These are phyloP conservation scores for Scaptomyza parva DNA, from an alignment of 2,888 invertebrate species.

Conservation along the genomic window DNA sequence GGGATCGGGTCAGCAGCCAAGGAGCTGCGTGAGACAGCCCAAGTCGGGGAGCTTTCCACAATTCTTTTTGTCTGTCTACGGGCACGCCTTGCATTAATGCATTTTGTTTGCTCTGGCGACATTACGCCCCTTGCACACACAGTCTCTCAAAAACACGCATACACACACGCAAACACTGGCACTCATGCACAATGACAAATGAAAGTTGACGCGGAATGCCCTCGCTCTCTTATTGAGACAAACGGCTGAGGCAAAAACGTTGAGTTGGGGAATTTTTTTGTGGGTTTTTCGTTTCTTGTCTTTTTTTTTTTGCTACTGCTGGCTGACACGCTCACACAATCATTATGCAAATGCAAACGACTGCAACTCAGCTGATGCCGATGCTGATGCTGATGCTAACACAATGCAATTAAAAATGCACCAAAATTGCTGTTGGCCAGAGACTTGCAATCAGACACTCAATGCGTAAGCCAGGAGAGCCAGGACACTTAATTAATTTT, in stretches of 20 bases:
- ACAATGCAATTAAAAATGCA: constrained; percentile 71
- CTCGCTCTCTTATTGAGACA: constrained; percentile 68
- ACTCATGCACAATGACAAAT: constrained; percentile 64
- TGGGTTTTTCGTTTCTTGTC: too few species aligned
- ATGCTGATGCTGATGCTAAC: constrained; percentile 8
- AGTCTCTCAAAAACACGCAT: constrained; percentile 3
- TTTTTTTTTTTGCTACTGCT: constrained; percentile 11
- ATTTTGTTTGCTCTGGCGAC: constrained; percentile 76
- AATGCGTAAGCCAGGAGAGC: constrained; percentile 14
- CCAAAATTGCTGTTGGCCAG: constrained; percentile 49
- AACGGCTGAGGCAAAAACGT: constrained; percentile 52
- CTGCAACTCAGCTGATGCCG: constrained; percentile 19
- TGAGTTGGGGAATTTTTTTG: constrained; percentile 11
- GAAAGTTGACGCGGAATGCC: constrained; percentile 67
- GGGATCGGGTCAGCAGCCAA: constrained; percentile 70
- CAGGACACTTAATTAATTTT: constrained; percentile 73
- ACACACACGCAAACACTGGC: constrained; percentile 26
- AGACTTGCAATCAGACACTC: constrained; percentile 14
- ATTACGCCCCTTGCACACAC: constrained; percentile 21
- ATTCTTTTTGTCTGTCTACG: constrained; percentile 29
- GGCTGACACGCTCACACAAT: constrained; percentile 25
- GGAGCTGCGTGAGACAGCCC: constrained; percentile 63
- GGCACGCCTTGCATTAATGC: constrained; percentile 66
- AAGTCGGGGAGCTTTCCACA: constrained; percentile 47
- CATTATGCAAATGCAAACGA: constrained; percentile 73